A percentile compares a stretch with the other conserved stretches of the same genome.
Conservation (phyloP, 2,113 vertebrate species). For the Bos javanicus region DNA sequence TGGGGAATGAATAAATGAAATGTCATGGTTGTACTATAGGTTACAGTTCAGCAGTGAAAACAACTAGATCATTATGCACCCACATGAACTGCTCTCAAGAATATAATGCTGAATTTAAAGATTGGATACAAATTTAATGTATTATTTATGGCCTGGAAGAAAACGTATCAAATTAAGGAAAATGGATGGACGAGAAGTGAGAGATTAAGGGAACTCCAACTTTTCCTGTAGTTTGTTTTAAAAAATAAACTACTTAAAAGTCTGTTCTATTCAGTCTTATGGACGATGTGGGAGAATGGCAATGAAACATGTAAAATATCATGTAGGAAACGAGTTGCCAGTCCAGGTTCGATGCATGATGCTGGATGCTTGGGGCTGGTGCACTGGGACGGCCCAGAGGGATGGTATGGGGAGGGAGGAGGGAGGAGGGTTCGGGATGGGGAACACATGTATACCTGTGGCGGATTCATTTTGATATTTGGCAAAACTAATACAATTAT, state of each 20-base stretch:
- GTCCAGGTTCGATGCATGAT: too few relatives aligned
- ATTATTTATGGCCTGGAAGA: not conserved
- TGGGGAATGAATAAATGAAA: not conserved
- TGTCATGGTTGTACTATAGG: not conserved
- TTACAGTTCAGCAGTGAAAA: not conserved
- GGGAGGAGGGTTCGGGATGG: too few relatives aligned
- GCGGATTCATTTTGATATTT: too few relatives aligned
- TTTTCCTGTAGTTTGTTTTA: not conserved
- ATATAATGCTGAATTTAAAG: not conserved
- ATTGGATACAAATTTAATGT: not conserved
- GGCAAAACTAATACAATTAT: too few relatives aligned
- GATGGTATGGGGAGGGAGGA: too few relatives aligned
- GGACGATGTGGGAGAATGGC: too few relatives aligned
- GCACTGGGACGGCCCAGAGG: too few relatives aligned
- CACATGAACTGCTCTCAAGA: not conserved
- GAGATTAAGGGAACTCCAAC: not conserved
- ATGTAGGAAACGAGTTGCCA: too few relatives aligned
- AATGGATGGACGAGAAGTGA: not conserved
- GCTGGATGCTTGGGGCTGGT: too few relatives aligned
- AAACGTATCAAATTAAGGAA: conserved; percentile 23
- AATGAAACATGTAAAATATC: too few relatives aligned
- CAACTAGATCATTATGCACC: not conserved
- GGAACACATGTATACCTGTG: too few relatives aligned
- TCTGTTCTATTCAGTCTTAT: not conserved
- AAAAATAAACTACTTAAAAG: not conserved